Evolutionary conservation across 2,888 invertebrate genomes (phyloP).

Genomic region (Tupiocoris notatus): DNA sequence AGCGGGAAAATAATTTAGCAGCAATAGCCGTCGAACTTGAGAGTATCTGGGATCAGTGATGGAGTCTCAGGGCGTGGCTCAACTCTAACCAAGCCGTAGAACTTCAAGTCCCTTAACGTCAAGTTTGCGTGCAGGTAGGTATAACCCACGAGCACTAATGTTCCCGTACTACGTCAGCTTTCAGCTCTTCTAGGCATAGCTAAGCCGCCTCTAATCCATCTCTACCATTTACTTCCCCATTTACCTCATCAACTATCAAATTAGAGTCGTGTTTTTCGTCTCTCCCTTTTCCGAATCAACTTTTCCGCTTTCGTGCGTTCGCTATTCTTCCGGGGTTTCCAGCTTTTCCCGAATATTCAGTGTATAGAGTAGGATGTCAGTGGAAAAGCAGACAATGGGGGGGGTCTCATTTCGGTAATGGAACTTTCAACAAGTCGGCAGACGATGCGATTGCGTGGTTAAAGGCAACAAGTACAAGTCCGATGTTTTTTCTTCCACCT

Average conservation of each 20-base stretch:
- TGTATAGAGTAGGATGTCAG: not conserved
- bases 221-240: not conserved
- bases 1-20: not conserved
- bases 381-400: not conserved
- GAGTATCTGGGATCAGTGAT: not conserved
- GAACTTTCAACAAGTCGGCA: constrained; percentile 21
- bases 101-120: not conserved
- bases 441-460: constrained; percentile 12
- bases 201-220: not conserved
- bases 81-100: not conserved
- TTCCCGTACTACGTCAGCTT: not conserved
- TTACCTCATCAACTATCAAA: constrained; percentile 4
- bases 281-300: not conserved
- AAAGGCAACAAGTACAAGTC: constrained; percentile 11
- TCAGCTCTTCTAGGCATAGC: not conserved
- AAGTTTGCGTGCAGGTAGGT: constrained; percentile 7
- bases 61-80: not conserved
- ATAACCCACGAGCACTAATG: constrained; percentile 1
- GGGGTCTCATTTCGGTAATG: constrained; percentile 9
- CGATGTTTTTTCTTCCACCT: not conserved
- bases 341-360: not conserved
- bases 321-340: not conserved
- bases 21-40: not conserved
- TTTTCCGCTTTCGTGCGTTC: not conserved
- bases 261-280: constrained; percentile 9